Evolutionary conservation across 2,113 vertebrate genomes (phyloP).

Genomic region (Ardeotis arabs): DNA sequence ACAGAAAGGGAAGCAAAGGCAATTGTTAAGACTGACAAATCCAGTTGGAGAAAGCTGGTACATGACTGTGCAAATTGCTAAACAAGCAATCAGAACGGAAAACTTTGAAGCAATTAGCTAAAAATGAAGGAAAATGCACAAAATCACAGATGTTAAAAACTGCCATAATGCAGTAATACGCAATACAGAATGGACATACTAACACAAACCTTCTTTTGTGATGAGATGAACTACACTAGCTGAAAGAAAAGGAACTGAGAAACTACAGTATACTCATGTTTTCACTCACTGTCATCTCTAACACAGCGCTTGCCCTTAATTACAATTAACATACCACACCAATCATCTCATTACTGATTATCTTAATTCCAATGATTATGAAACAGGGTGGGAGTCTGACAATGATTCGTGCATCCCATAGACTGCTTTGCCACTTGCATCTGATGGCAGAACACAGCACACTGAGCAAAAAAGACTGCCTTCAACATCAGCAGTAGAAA

Average conservation of each 20-base stretch:
- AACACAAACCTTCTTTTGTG: neutral
- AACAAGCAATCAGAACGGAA: neutral
- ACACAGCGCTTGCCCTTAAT: slow-evolving; percentile 24
- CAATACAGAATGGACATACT: neutral
- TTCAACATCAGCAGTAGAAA: neutral
- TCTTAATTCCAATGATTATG: slow-evolving; percentile 44
- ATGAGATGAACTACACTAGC: neutral
- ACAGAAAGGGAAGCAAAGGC: slow-evolving; percentile 24
- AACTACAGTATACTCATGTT: neutral
- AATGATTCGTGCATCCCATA: slow-evolving; percentile 23
- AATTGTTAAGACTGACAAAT: slow-evolving; percentile 38
- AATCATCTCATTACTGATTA: slow-evolving; percentile 46
- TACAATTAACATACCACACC: slow-evolving; percentile 42
- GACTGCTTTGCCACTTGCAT: neutral
- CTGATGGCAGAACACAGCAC: neutral
- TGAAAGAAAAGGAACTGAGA: neutral
- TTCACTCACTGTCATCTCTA: slow-evolving; percentile 12
- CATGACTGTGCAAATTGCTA: neutral
- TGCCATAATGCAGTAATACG: neutral
- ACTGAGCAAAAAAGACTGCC: neutral
- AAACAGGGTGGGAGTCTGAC: slow-evolving; percentile 28
- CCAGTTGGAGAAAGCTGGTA: neutral
- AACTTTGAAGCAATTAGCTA: neutral
- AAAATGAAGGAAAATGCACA: neutral
- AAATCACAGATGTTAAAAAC: neutral